Conservation (phyloP, 92 coral and sea anemone genomes). For the Chrysogorgia sp. region DNA sequence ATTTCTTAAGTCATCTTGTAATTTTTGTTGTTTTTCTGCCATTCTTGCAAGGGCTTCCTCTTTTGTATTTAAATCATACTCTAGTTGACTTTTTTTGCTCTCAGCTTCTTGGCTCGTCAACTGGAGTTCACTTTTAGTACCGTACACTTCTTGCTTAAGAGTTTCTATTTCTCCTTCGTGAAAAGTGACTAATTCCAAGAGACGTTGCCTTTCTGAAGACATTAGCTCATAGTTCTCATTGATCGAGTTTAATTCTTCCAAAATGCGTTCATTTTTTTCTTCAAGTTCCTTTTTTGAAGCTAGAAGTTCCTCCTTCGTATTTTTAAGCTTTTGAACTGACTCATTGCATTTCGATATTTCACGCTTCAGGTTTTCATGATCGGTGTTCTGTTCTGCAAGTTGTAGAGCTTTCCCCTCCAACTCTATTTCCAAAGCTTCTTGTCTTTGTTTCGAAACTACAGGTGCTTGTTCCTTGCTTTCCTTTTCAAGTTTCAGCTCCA, state of each 20-base stretch:
- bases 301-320: conserved; percentile 9
- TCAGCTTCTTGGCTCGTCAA: conserved; percentile 11
- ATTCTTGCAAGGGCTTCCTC: conserved; percentile 21
- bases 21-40: conserved; percentile 13
- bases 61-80: conserved; percentile 9
- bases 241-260: neutral
- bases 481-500: conserved; percentile 5
- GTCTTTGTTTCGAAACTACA: neutral
- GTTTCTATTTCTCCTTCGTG: conserved; percentile 9
- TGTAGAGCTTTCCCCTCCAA: neutral
- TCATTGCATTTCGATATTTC: conserved; percentile 1
- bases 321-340: conserved; percentile 19
- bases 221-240: conserved; percentile 3
- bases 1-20: conserved; percentile 16
- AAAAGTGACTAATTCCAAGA: conserved; percentile 16
- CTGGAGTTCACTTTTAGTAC: neutral
- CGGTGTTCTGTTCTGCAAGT: neutral
- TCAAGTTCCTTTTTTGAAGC: conserved; percentile 4
- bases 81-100: conserved; percentile 12
- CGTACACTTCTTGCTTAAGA: conserved; percentile 6
- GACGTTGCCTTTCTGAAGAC: conserved; percentile 5
- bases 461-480: conserved; percentile 4
- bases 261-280: conserved; percentile 3
- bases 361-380: neutral
- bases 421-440: neutral